Evolutionary conservation across 2,113 vertebrate species (phyloP), one percentile per base, ranked within the genome.

Genomic region (Muscicapa adusta): DNA sequence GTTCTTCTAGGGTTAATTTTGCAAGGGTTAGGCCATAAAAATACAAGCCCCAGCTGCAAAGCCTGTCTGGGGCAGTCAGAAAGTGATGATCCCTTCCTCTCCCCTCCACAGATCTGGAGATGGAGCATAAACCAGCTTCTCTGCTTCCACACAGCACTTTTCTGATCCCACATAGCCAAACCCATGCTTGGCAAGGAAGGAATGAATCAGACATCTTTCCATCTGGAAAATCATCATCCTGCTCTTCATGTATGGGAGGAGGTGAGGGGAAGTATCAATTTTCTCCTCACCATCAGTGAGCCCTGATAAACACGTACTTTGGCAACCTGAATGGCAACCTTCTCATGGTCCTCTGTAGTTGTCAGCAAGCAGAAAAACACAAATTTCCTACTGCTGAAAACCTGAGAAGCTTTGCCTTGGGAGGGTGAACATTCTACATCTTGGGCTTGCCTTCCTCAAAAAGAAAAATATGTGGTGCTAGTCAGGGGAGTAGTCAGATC

Each of bases 381-480:
- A 50, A 66, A 72, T 29, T 20, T 45, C 31, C 42, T 62, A 28
- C 70, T 60, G 31, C 74, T n/a, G 62, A 88, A 53, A 62, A 58
- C 20, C 33, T 3, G 4, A 91, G 19, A 45, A 79, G 12, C 13
- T 92, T 88, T 89, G 28, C 22, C 60, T 40, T 70, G 56, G 36
- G 63, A 83, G n/a, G 71, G 84, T 66, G 85, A 85, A 80, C 43
- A 45, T 26, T 15, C 17, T 93, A 34, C 76, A 17, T 71, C 31
- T 85, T 1, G 1, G 43, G 28, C 43, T 68, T 88, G 45, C 48
- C 79, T 90, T 88, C 79, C 43, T 86, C 4, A 2, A 74, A 77
- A 56, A 60, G 57, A 76, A 95, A 95, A 96, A 84, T 90, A 80
- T 29, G 47, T 83, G 66, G 61, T 91, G 57, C 31, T 88, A 78